phyloP scores from a whole-genome alignment of 2,888 invertebrate genomes.

The Pachymerium ferrugineum region DNA sequence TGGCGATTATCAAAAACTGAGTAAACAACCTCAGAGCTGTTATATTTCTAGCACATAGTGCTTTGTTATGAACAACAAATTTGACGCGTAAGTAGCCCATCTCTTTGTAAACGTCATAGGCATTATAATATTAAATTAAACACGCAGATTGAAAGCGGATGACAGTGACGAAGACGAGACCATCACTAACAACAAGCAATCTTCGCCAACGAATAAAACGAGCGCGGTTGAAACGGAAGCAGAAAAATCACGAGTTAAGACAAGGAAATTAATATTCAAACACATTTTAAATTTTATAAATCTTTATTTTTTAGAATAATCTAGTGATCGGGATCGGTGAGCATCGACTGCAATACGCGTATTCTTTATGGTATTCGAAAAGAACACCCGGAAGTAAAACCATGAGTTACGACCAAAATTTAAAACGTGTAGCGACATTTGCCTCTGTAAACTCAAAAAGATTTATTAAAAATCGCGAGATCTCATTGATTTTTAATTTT shows the following conservation, averaged over 20 bases:
- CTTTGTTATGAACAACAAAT: conserved; percentile 53
- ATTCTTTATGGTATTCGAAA: conserved; percentile 84
- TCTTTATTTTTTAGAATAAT: conserved; percentile 53
- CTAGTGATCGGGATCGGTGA: conserved; percentile 73
- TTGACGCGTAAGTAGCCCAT: conserved; percentile 56
- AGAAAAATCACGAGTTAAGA: conserved; percentile 43
- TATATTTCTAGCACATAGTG: background rate
- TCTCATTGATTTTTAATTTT: background rate
- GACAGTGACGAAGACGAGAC: conserved; percentile 60
- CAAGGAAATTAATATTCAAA: background rate
- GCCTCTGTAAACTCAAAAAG: conserved; percentile 44
- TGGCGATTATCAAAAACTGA: conserved; percentile 12
- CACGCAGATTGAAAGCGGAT: conserved; percentile 58
- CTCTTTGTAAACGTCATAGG: no score
- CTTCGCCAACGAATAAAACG: conserved; percentile 42
- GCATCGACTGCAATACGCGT: conserved; percentile 87
- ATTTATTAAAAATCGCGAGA: background rate
- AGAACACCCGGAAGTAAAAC: conserved; percentile 56
- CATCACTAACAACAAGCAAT: conserved; percentile 45
- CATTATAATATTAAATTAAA: no score
- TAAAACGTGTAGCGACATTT: conserved; percentile 65
- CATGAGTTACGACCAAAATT: conserved; percentile 65
- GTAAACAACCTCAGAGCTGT: background rate
- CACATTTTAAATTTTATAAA: no score
- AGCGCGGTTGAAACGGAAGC: conserved; percentile 30